Base-by-base conservation (phyloP, 2,888 invertebrate species). In the Masnerella sp. region DNA sequence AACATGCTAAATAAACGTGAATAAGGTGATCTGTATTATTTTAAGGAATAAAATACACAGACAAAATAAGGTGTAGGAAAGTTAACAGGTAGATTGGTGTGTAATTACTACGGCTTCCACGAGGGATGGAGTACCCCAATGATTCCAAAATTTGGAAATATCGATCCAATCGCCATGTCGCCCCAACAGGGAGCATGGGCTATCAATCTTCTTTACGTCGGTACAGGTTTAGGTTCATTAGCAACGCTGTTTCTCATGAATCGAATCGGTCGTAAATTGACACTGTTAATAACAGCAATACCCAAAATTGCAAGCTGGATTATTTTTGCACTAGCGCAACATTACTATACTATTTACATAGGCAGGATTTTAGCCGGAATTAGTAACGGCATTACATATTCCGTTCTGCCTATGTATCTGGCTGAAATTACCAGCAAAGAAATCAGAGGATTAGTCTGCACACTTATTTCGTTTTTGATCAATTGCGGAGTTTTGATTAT, bases 101-200 rank as follows among this genome's bases (percentile, higher is more conserved):
- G 86, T 72, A 76, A 87, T 76, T 86, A 86, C 69, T 83, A 84
- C 51, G 87, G 87, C 38, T 80, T 87, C 45, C 83, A 87, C 70
- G 87, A 87, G 58, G 87, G 87, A 75, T 87, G 87, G 87, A 82
- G 83, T 43, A 86, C 86, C 0, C 84, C 87, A 15, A 84, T 83
- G 56, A 76, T 87, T 34, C 83, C 84, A 11, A 85, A 85, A 76
- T 83, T 87, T 73, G 79, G 80, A 8, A 67, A 69, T 1, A 79
- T 80, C n/a, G 84, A 87, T 51, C 81, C 84, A 8, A 45, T 76
- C 45, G 4, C 38, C 20, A 58, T 76, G 32, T 58, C 56, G 25
- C 18, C 58, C 17, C n/a, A 64, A 17, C 68, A 74, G 52, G 36
- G 58, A n/a, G 45, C 38, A 5, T 58, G 56, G 56, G 15, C 51